A percentile compares a stretch with the other conserved stretches of the same genome.
These are phyloP conservation scores for Marronus borbonicus DNA, from an alignment of 2,888 invertebrate genomes.

Conservation along the genomic window DNA sequence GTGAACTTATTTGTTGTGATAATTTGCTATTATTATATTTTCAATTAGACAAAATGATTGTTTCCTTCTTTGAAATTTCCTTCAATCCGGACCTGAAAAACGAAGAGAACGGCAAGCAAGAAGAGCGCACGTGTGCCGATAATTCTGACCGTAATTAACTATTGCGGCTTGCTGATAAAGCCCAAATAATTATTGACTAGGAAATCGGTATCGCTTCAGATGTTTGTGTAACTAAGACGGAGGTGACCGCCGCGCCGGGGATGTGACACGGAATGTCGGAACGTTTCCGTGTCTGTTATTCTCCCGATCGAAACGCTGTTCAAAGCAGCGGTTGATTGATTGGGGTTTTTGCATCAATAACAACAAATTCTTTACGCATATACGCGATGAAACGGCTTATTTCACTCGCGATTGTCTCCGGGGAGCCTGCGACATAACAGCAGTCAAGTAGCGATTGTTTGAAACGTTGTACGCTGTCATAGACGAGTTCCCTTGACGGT, in stretches of 20 bases:
- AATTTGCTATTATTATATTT: too few relatives aligned
- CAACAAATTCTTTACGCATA: background rate
- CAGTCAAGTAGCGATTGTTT: conserved; percentile 23
- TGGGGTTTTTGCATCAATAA: conserved; percentile 31
- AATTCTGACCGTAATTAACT: conserved; percentile 42
- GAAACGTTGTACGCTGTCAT: background rate
- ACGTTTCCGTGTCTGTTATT: background rate
- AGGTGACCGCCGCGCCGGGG: background rate
- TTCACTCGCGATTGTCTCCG: conserved; percentile 3
- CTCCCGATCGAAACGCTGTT: background rate
- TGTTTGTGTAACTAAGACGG: background rate
- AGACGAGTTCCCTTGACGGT: background rate
- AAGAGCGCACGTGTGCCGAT: conserved; percentile 13
- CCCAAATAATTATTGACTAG: conserved; percentile 41
- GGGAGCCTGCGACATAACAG: background rate
- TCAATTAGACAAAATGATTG: too few relatives aligned
- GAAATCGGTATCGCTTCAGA: conserved; percentile 36
- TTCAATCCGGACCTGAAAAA: too few relatives aligned
- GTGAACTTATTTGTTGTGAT: too few relatives aligned
- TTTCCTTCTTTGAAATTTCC: too few relatives aligned
- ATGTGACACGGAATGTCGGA: background rate
- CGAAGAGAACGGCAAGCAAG: too few relatives aligned
- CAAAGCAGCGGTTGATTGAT: conserved; percentile 20
- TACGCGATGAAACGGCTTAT: conserved; percentile 1
- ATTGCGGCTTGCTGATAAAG: conserved; percentile 37